Base-by-base conservation (phyloP, 92 coral and sea anemone species). In the Galaxea fascicularis region DNA sequence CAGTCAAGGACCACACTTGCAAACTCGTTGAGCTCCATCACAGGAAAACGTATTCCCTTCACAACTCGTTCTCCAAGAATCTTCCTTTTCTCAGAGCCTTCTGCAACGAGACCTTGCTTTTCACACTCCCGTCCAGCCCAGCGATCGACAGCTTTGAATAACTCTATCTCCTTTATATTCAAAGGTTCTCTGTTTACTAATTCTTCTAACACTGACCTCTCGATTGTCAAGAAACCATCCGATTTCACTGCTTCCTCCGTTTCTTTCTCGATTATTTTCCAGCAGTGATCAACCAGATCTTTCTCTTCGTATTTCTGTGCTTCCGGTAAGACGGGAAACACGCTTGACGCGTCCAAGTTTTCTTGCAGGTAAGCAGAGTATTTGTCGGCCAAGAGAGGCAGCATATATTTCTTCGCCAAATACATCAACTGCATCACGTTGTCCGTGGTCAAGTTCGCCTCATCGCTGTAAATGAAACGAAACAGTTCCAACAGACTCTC, bases 401-500 rank as follows among this genome's bases (percentile, higher is more conserved):
- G 73, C 74, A 77, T 77, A 72, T 86, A 90, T 64, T 90, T 87
- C 84, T 90, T 83, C 52, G 94, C 88, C 15, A 87, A 86, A 51
- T 90, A 87, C 63, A 87, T 4, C 14, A 90, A 86, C 17, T 72
- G 54, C 29, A 87, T 60, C 10, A 82, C 89, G 73, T 77, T 86
- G 45, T 59, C 49, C 9, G 69, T 35, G 47, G 57, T 22, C 60
- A 95, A 91, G 70, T 90, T 91, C 46, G 88, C 82, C 21, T 76
- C 72, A 62, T 85, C 88, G 72, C 75, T 59, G 76, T 85, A 91
- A 4, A 95, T 64, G 69, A 90, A 95, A 57, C 90, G 93, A 71
- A 95, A 84, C 54, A 92, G 69, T 67, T 92, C 93, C 29, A 90
- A 47, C 57, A 95, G 85, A 41, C 94, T 89, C 26, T 88, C 90